These are phyloP conservation scores for Doryteuthis pealeii DNA, from an alignment of 1,140 invertebrate genomes.

Conservation along the genomic window DNA sequence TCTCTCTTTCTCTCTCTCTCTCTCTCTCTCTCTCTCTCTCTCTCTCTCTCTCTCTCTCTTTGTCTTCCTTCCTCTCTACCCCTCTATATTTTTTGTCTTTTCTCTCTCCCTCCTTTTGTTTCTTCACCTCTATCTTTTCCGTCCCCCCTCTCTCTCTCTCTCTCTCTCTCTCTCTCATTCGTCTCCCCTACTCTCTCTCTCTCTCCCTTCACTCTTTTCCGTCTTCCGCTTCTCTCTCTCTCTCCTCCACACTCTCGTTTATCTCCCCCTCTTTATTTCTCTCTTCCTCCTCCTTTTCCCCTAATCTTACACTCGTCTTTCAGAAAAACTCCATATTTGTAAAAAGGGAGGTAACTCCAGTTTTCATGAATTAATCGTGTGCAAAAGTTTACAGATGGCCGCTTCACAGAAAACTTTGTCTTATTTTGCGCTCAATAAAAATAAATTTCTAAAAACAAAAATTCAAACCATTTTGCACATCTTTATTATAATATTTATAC, in stretches of 20 bases:
- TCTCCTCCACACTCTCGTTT: not conserved
- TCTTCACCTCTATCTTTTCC: not conserved
- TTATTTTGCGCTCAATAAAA: no score
- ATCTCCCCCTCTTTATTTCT: no score
- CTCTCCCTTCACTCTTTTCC: conserved; percentile 8
- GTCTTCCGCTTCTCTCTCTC: conserved; percentile 2
- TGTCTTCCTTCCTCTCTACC: conserved; percentile 9
- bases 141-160: not conserved
- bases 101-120: not conserved
- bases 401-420: no score
- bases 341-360: no score
- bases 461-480: no score
- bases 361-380: no score
- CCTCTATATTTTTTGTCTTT: conserved; percentile 13
- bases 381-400: no score
- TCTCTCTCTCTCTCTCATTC: not conserved
- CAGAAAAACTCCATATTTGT: no score
- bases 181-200: conserved; percentile 10
- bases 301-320: no score
- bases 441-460: no score
- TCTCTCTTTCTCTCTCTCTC: not conserved
- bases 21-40: conserved; percentile 8
- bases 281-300: no score
- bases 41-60: conserved; percentile 10
- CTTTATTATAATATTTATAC: no score